A percentile compares a stretch with the other conserved stretches of the same genome.
Conservation (phyloP, 2,797 vertebrate species). For the Fratercula arctica region DNA sequence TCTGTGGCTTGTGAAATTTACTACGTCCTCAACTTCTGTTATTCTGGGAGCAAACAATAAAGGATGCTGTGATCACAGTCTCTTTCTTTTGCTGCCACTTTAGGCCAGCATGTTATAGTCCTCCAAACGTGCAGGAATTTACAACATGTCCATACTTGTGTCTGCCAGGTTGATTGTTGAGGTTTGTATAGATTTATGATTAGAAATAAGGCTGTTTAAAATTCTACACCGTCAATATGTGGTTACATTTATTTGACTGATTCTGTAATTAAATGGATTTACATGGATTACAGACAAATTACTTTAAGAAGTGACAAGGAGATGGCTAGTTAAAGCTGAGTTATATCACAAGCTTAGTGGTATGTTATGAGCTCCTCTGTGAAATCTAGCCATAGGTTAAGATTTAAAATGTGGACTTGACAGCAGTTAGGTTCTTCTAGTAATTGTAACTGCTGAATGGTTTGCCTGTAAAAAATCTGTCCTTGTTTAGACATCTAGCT, state of each 20-base stretch:
- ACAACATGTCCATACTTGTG: background rate
- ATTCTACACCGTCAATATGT: background rate
- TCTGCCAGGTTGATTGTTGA: background rate
- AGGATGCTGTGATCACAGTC: background rate
- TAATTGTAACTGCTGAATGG: background rate
- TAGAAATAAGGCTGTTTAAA: background rate
- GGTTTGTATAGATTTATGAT: background rate
- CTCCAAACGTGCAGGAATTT: background rate
- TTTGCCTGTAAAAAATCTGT: background rate
- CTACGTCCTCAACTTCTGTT: background rate
- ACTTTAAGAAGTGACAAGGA: background rate
- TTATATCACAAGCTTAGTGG: background rate
- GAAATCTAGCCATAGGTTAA: background rate
- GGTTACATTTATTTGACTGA: conserved; percentile 9
- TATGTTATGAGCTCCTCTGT: background rate
- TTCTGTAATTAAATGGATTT: conserved; percentile 37
- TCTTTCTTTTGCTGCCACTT: background rate
- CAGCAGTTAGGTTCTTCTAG: background rate
- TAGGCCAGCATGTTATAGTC: background rate
- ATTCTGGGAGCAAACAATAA: background rate
- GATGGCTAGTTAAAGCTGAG: conserved; percentile 10
- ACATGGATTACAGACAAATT: background rate
- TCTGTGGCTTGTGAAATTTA: background rate
- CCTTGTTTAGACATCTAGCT: background rate
- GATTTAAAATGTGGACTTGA: background rate